Evolutionary conservation across 2,797 vertebrate genomes (phyloP), one percentile per base, ranked within the genome.

Genomic region (Acanthurus leucopareius): DNA sequence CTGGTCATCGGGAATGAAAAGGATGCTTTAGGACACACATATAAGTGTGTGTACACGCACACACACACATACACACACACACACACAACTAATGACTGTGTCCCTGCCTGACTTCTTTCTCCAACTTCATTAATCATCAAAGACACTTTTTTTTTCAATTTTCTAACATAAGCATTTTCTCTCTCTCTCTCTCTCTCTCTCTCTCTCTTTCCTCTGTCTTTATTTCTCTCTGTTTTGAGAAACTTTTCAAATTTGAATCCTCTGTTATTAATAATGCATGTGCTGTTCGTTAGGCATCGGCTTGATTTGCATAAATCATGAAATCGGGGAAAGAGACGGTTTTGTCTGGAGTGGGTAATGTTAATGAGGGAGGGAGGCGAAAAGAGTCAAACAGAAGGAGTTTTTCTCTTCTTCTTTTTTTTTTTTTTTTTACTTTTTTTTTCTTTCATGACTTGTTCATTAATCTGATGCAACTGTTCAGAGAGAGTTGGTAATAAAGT

Each of bases 301-400:
- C 83, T 44, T 42, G 60, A 90, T 94, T 89, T 94, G 90, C 92
- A 93, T 94, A 89, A 91, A 91, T 89, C 85, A 85, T 86, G 84
- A 88, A 86, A 89, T 88, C 13, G 47, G 77, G 82, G 63, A 66
- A 51, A 86, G 85, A 88, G 80, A 80, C 32, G 38, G 62, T 87
- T 92, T 89, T 89, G 83, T 91, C 82, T 86, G 58, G 62, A 76
- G 74, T 83, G 80, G 73, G 79, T 79, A 75, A 90, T 90, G 79
- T 89, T 87, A 94, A 92, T 89, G 83, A 92, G 70, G 58, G 69
- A 72, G 65, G 78, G 63, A 76, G 69, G 72, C 1, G 40, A 73
- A 53, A 58, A 52, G 79, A 89, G 65, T 78, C 77, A 75, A 53
- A 84, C 77, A 58, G 35, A 77, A 53, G 61, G 73, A 78, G 53